Conservation (phyloP, 92 coral and sea anemone genomes). For the Pocillopora meandrina region DNA sequence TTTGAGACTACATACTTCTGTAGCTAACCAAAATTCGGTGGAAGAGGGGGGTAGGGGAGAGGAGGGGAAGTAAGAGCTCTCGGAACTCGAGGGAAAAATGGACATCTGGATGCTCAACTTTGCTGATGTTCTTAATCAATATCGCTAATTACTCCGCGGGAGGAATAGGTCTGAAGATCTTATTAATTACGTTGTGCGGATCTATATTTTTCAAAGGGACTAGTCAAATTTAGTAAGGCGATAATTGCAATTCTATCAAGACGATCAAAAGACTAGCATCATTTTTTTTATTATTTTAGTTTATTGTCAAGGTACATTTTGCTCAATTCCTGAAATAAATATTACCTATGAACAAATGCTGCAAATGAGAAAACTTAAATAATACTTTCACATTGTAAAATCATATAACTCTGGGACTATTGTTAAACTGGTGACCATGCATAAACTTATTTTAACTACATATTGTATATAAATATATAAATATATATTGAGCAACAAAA, state of each 20-base stretch:
- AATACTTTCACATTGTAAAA: background rate
- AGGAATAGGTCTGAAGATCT: background rate
- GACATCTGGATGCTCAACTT: no score
- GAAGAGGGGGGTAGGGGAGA: no score
- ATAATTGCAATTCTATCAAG: no score
- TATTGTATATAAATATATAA: background rate
- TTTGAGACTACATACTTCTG: no score
- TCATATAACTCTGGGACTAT: background rate
- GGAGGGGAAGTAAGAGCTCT: no score
- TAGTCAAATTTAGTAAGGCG: no score
- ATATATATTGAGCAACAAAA: background rate
- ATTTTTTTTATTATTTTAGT: conserved; percentile 2
- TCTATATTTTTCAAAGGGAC: no score
- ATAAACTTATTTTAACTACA: background rate
- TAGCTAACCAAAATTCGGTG: no score
- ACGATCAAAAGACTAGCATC: background rate
- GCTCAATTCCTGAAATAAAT: conserved; percentile 19
- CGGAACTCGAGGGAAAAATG: no score
- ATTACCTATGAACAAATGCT: background rate
- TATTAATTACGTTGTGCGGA: background rate
- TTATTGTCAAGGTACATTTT: conserved; percentile 39
- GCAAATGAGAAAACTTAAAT: conserved; percentile 1
- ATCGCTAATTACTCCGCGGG: no score
- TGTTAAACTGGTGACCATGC: background rate
- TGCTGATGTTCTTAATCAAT: no score